These are phyloP conservation scores for Triplophysa tibetana DNA, from an alignment of 2,113 vertebrate species.

Conservation along the genomic window DNA sequence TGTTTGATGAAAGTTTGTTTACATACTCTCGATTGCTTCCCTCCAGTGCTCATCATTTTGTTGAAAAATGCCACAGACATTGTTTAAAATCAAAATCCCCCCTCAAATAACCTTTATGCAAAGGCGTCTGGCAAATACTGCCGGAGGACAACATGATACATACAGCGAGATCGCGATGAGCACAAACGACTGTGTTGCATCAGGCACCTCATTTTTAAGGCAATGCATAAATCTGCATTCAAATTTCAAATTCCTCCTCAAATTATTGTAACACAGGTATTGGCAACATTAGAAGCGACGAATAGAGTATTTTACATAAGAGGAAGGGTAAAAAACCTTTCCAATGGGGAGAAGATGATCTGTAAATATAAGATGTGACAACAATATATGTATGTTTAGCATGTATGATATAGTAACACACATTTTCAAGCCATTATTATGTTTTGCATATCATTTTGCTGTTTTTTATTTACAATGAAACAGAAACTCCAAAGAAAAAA, in stretches of 20 bases:
- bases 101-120: constrained; percentile 28
- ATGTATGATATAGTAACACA: background rate
- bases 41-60: constrained; percentile 23
- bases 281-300: constrained; percentile 45
- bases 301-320: constrained; percentile 65
- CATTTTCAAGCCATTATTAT: background rate
- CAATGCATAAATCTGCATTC: constrained; percentile 73
- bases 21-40: background rate
- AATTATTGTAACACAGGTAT: constrained; percentile 58
- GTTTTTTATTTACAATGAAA: constrained; percentile 21
- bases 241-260: constrained; percentile 61
- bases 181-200: constrained; percentile 59
- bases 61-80: background rate
- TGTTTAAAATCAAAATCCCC: constrained; percentile 24
- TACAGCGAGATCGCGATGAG: constrained; percentile 50
- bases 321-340: constrained; percentile 48
- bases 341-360: constrained; percentile 6
- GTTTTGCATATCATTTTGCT: background rate
- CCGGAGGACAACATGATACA: constrained; percentile 24
- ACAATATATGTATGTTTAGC: background rate
- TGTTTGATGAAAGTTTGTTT: constrained; percentile 16
- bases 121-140: constrained; percentile 30
- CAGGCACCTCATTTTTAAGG: constrained; percentile 64
- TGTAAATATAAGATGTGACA: background rate
- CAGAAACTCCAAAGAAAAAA: background rate